Evolutionary conservation across 2,888 invertebrate species (phyloP).

Genomic region (Pammene aurita): DNA sequence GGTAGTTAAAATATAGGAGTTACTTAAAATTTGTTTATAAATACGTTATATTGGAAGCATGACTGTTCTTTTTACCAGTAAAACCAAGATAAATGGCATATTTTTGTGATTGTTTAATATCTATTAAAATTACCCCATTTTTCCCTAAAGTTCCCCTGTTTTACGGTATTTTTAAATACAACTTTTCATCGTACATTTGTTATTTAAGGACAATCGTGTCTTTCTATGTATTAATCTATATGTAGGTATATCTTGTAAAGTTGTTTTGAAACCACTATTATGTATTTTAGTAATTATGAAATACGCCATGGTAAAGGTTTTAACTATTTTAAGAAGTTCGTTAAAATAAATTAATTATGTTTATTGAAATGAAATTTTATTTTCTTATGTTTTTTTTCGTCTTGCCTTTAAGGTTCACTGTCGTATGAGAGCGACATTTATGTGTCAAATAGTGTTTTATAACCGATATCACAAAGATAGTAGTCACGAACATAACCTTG

Average conservation of each 20-base stretch:
- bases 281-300: slow-evolving; percentile 35
- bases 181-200: neutral
- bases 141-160: no score
- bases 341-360: slow-evolving; percentile 40
- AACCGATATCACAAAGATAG: no score
- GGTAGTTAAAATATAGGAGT: no score
- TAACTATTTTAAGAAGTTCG: slow-evolving; percentile 39
- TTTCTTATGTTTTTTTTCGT: slow-evolving; percentile 57
- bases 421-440: neutral
- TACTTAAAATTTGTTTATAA: no score
- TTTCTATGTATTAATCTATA: neutral
- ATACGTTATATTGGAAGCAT: no score
- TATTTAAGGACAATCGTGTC: neutral
- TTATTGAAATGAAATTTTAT: slow-evolving; percentile 57
- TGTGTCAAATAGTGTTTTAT: no score
- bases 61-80: no score
- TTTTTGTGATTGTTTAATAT: no score
- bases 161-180: neutral
- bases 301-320: slow-evolving; percentile 41
- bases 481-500: no score
- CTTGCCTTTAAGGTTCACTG: slow-evolving; percentile 50
- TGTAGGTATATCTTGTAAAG: neutral
- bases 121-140: no score
- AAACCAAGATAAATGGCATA: no score
- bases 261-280: slow-evolving; percentile 5